Base-by-base conservation (phyloP, 1,140 invertebrate genomes). In the Drosophila kurseongensis region DNA sequence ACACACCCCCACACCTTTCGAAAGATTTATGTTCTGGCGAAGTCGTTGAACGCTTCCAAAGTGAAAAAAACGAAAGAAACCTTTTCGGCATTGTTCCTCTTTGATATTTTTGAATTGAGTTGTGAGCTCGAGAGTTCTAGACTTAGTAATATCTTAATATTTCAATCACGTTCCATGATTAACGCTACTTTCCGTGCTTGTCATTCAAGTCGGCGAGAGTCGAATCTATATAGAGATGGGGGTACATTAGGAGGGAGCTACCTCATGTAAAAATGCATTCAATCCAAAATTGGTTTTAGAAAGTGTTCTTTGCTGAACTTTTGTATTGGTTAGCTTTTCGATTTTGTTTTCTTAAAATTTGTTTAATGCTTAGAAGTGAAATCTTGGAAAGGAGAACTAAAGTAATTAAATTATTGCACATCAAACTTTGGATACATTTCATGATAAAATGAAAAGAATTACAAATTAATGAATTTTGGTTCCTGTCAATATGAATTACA, bases 41-140 rank as follows among this genome's bases (percentile, higher is more conserved):
- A 82, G 74, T 82, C 79, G 65, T 23, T 81, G 74, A 83, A 82
- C 79, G 74, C 48, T 71, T 59, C 2, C 12, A 10, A 23, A 66
- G 44, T 32, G n/a, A 45, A 60, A 32, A 32, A 32, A 38, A 29
- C 9, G 47, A 71, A 71, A 57, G 51, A 71, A 35, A 48, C 14
- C 18, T 56, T 32, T 45, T 4, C 13, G 38, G 32, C 12, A 16
- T 63, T 63, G 12, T 45, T 36, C 29, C 38, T 10, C 57, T 18
- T 63, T 27, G 38, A 32, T 8, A 36, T 27, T 32, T 45, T 32
- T 9, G 14, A 40, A 54, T 65, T 45, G 60, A 38, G 60, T 63
- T 63, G 60, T 63, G 16, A 63, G 42, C 62, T 18, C 44, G 7
- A 51, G 23, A 27, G 63, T 67, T 72, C 68, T 72, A 52, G 14